Evolutionary conservation across 1,140 invertebrate genomes (phyloP).

Genomic region (Anadara kagoshimensis): DNA sequence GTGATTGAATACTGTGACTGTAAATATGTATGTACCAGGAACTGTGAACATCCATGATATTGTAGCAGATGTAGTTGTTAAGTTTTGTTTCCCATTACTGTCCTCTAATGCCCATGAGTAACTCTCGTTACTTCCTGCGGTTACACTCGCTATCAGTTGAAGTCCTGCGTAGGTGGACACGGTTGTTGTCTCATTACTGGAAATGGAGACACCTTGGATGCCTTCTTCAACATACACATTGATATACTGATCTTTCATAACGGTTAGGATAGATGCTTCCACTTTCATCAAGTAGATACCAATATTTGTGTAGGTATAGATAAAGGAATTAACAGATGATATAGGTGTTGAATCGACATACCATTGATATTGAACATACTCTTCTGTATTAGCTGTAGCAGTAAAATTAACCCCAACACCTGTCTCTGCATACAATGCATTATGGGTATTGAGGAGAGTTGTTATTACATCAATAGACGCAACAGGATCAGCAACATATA

Average conservation of each 20-base stretch:
- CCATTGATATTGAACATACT: no score
- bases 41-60: constrained; percentile 5
- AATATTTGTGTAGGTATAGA: background rate
- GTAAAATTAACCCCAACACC: no score
- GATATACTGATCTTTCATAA: background rate
- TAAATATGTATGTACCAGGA: constrained; percentile 20
- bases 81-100: constrained; percentile 14
- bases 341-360: no score
- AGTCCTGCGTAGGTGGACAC: constrained; percentile 14
- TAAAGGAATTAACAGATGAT: no score
- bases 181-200: constrained; percentile 1
- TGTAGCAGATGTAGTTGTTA: background rate
- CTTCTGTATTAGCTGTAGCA: no score
- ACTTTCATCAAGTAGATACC: background rate
- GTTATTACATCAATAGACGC: no score
- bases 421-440: no score
- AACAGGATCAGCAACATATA: no score
- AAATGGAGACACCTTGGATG: constrained; percentile 8
- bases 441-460: no score
- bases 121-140: constrained; percentile 12
- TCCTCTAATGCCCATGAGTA: constrained; percentile 28
- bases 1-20: constrained; percentile 32
- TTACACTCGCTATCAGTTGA: background rate
- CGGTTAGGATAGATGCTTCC: background rate
- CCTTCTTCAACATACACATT: constrained; percentile 12